phyloP scores from a whole-genome alignment of 2,888 invertebrate genomes.

The Tenthredo amoena region DNA sequence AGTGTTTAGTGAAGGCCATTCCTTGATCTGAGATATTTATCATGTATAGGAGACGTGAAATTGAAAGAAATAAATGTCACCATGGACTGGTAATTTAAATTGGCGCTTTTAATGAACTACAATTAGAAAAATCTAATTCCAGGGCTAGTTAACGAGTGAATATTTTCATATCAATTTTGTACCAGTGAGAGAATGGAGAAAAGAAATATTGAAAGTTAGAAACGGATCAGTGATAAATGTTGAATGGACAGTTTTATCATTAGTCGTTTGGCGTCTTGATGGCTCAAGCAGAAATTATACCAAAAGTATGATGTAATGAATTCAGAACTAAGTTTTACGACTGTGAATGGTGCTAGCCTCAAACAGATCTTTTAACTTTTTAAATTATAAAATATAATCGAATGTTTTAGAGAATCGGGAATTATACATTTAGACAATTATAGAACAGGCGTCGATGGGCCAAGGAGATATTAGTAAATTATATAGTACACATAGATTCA shows the following conservation, averaged over 20 bases:
- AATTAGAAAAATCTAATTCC: neutral
- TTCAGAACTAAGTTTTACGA: conserved; percentile 27
- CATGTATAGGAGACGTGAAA: neutral
- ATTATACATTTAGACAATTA: neutral
- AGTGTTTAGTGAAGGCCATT: neutral
- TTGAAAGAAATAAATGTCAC: neutral
- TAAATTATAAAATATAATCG: neutral
- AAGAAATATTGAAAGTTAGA: neutral
- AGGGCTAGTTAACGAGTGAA: conserved; percentile 13
- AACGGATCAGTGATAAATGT: neutral
- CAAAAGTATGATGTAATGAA: neutral
- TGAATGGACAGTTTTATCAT: neutral
- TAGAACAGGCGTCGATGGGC: neutral
- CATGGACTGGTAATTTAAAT: neutral
- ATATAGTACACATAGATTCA: neutral
- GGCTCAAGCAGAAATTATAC: neutral
- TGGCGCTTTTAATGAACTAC: neutral
- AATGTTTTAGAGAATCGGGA: neutral
- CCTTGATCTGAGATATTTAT: neutral
- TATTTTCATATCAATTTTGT: conserved; percentile 46
- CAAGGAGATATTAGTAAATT: conserved; percentile 19
- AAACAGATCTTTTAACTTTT: conserved; percentile 18
- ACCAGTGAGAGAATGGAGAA: neutral
- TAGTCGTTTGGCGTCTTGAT: neutral
- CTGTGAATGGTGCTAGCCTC: conserved; percentile 47